Percentiles rank a stretch among this genome's conserved stretches.
phyloP scores from a whole-genome alignment of 2,888 invertebrate species.

The Gymnosoma rotundatum region DNA sequence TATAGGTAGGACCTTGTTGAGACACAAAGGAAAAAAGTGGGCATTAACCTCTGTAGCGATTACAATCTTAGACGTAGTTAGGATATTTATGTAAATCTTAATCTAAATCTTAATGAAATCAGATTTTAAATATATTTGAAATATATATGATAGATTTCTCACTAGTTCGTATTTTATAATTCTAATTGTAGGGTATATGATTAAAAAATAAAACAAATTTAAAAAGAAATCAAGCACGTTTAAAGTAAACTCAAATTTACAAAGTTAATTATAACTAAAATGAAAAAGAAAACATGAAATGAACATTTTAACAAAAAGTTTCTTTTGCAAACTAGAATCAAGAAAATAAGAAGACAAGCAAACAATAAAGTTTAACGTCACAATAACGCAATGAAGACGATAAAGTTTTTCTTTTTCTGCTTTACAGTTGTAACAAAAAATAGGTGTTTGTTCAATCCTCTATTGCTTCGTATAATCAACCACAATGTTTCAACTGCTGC shows the following conservation, averaged over 20 bases:
- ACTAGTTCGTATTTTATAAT: no score
- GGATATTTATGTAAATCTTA: no score
- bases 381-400: slow-evolving; percentile 53
- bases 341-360: slow-evolving; percentile 24
- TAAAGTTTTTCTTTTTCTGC: slow-evolving; percentile 9
- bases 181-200: background rate
- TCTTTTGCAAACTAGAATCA: background rate
- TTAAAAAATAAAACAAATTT: background rate
- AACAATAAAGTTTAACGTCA: slow-evolving; percentile 45
- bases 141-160: no score
- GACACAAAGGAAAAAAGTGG: no score
- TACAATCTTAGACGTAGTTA: no score
- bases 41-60: no score
- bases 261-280: slow-evolving; percentile 20
- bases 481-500: slow-evolving; percentile 54
- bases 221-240: no score
- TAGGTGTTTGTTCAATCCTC: slow-evolving; percentile 54
- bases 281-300: slow-evolving; percentile 10
- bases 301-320: slow-evolving; percentile 29
- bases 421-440: slow-evolving; percentile 30
- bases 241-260: no score
- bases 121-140: no score
- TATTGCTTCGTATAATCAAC: slow-evolving; percentile 33
- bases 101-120: no score
- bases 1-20: no score